Conservation (phyloP, 2,888 invertebrate species). For the Hypselothyrea guttata region DNA sequence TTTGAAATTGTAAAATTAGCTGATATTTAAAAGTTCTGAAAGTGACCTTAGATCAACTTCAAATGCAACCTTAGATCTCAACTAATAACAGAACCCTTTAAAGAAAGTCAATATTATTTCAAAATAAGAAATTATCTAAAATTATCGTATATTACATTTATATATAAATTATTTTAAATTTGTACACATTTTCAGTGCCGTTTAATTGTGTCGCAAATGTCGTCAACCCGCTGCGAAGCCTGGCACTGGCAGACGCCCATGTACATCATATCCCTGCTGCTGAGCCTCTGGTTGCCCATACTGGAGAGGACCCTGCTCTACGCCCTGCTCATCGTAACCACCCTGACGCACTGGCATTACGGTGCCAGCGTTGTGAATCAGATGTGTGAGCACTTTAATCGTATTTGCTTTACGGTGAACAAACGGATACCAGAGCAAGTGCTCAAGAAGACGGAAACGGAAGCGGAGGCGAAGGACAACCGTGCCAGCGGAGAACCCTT, state of each 20-base stretch:
- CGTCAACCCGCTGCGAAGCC: conserved; percentile 94
- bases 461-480: too few relatives aligned
- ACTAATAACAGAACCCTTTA: not conserved
- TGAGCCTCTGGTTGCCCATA: conserved; percentile 78
- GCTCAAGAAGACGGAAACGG: conserved; percentile 1
- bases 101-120: too few relatives aligned
- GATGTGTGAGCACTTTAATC: conserved; percentile 96
- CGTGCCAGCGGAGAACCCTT: not conserved
- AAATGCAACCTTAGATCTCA: too few relatives aligned
- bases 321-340: conserved; percentile 87
- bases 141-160: too few relatives aligned
- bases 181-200: conserved; percentile 88
- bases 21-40: too few relatives aligned
- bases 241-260: conserved; percentile 82
- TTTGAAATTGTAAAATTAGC: too few relatives aligned
- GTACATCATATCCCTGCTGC: conserved; percentile 69
- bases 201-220: conserved; percentile 99
- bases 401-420: conserved; percentile 87
- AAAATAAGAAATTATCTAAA: too few relatives aligned
- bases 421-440: conserved; percentile 41
- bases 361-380: conserved; percentile 96
- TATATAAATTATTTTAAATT: not conserved
- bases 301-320: conserved; percentile 89
- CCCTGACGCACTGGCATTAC: conserved; percentile 94
- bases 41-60: too few relatives aligned